A percentile compares a stretch with the other conserved stretches of the same genome.
phyloP scores from a whole-genome alignment of 2,888 invertebrate genomes.

The Acronicta aceris region DNA sequence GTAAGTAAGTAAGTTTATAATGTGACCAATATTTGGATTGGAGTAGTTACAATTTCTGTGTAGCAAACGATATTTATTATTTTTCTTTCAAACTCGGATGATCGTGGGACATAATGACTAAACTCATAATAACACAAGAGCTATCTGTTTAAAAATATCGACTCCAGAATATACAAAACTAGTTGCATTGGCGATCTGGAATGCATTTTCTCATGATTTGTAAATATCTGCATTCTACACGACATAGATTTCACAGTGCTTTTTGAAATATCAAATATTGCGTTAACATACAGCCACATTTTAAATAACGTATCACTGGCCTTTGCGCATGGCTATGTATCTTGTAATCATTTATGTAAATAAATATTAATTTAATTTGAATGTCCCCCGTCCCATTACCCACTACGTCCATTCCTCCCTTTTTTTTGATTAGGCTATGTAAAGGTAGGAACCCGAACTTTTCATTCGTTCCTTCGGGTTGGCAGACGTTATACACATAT shows the following conservation, averaged over 20 bases:
- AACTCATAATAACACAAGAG: conserved; percentile 1
- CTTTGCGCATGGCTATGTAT: no score
- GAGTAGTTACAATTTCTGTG: neutral
- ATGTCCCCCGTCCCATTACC: no score
- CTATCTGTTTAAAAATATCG: conserved; percentile 12
- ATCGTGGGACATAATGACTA: conserved; percentile 9
- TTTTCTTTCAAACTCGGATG: conserved; percentile 3
- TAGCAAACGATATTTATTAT: conserved; percentile 6
- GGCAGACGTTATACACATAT: no score
- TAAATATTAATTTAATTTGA: no score
- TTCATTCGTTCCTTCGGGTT: no score
- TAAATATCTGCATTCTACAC: neutral
- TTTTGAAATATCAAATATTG: neutral
- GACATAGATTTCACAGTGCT: conserved; percentile 6
- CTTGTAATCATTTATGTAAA: no score
- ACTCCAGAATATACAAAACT: conserved; percentile 6
- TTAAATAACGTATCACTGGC: no score
- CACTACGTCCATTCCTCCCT: no score
- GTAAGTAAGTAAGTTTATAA: neutral
- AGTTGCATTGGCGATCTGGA: conserved; percentile 11
- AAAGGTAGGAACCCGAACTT: no score
- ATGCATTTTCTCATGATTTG: conserved; percentile 15
- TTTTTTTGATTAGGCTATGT: no score
- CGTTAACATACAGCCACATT: no score
- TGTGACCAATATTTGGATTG: neutral